Percentiles rank a stretch among this genome's conserved stretches.
phyloP scores from a whole-genome alignment of 1,140 invertebrate genomes.

The Oscheius sp. region DNA sequence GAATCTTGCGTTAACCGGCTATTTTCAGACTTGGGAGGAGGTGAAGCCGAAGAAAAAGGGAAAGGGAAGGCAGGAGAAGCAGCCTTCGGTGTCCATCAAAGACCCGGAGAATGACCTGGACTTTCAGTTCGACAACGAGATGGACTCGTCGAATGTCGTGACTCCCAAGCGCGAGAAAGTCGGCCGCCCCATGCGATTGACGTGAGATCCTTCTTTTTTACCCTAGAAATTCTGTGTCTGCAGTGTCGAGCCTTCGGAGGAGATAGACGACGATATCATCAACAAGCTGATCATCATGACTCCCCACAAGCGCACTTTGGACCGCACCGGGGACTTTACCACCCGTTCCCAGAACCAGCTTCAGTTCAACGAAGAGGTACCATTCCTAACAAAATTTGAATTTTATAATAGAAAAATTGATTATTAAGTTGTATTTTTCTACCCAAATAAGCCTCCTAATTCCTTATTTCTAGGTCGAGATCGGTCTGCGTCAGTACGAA shows the following conservation, averaged over 20 bases:
- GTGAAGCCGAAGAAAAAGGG: conserved; percentile 51
- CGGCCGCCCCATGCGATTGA: neutral
- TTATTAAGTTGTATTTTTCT: no score
- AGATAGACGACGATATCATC: conserved; percentile 85
- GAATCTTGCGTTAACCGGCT: no score
- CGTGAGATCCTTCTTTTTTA: neutral
- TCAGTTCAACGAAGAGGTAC: conserved; percentile 89
- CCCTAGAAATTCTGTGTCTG: neutral
- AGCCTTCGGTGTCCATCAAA: conserved; percentile 6
- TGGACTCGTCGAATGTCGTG: conserved; percentile 13
- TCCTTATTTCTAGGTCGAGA: conserved; percentile 66
- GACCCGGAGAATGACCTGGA: conserved; percentile 71
- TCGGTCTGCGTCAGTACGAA: conserved; percentile 90
- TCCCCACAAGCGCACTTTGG: conserved; percentile 72
- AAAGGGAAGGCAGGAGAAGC: conserved; percentile 29
- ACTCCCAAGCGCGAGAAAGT: conserved; percentile 17
- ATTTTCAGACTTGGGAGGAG: conserved; percentile 46
- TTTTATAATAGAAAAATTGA: no score
- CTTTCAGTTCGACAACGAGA: conserved; percentile 94
- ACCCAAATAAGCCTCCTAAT: no score
- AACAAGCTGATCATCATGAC: conserved; percentile 93
- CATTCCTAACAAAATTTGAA: neutral
- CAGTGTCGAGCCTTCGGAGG: conserved; percentile 75
- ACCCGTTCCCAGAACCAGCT: conserved; percentile 67
- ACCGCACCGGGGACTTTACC: conserved; percentile 79